Evolutionary conservation across 2,888 invertebrate species (phyloP), one percentile per base, ranked within the genome.

Genomic region (Monoplex corrugatus): DNA sequence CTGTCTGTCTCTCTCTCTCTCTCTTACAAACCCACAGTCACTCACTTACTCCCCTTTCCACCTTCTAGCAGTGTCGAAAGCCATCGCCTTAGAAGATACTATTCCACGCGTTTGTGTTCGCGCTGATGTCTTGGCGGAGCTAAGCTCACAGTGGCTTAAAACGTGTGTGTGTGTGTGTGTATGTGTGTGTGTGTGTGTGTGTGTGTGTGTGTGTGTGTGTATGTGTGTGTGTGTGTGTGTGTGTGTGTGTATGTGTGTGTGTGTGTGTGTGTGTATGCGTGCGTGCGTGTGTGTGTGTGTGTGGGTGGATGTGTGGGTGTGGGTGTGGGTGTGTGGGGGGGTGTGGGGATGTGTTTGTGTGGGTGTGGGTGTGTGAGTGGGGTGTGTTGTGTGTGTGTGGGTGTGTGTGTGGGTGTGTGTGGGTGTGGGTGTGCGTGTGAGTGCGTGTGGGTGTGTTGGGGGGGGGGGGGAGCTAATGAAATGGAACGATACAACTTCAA

Each of bases 131-230:
- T n/a, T n/a, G n/a, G n/a, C n/a, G n/a, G n/a, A n/a, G n/a, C n/a
- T n/a, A n/a, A n/a, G n/a, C n/a, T n/a, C n/a, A n/a, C n/a, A n/a
- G n/a, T n/a, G n/a, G n/a, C n/a, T n/a, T n/a, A n/a, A n/a, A n/a
- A n/a, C 6, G 35, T 72, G 72, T 72, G 72, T 72, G 72, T 72
- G 72, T 35, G 72, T 72, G 72, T 19, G 19, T 35, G 72, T 19
- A 32, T 23, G 23, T 63, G 63, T 63, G 63, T 63, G 63, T 63
- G 63, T 75, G 72, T 75, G 72, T 75, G 72, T 75, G 35, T 75
- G 72, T 35, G 72, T 75, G 72, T 35, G 72, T 75, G 72, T 35
- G 72, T 32, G 72, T 28, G 72, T 5, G 16, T 8, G 72, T 5
- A 75, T 5, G 72, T 32, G 35, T 10, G 32, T 32, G 72, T 10